These are phyloP conservation scores for Thamnaconus septentrionalis DNA, from an alignment of 2,113 vertebrate genomes.

Conservation along the genomic window DNA sequence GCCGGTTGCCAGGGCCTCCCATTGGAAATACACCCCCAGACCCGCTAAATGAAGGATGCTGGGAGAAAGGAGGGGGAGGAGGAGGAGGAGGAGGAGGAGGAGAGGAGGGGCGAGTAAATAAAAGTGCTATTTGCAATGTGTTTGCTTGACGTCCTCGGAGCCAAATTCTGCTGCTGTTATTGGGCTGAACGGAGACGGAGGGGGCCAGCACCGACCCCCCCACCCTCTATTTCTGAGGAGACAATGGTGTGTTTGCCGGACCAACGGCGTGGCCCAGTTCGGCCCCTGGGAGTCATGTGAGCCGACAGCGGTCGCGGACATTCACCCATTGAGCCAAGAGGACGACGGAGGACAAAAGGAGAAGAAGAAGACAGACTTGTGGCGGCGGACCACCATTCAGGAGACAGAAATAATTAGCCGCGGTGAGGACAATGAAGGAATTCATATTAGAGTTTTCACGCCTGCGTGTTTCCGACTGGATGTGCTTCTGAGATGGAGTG, in stretches of 20 bases:
- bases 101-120: conserved; percentile 65
- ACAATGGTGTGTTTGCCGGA: conserved; percentile 56
- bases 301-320: conserved; percentile 47
- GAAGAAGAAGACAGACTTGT: conserved; percentile 42
- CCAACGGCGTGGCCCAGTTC: conserved; percentile 21
- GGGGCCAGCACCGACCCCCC: conserved; percentile 23
- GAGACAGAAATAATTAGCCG: conserved; percentile 43
- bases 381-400: conserved; percentile 43
- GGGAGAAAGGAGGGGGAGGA: conserved; percentile 54
- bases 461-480: too few relatives aligned
- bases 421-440: conserved; percentile 30
- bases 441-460: conserved; percentile 21
- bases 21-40: conserved; percentile 61
- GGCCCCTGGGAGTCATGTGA: conserved; percentile 53
- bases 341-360: conserved; percentile 36
- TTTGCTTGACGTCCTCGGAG: conserved; percentile 65
- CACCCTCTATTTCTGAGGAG: conserved; percentile 11
- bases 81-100: conserved; percentile 42
- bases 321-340: conserved; percentile 50
- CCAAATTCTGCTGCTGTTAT: conserved; percentile 57
- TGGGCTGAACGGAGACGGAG: conserved; percentile 38
- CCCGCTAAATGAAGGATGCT: conserved; percentile 61
- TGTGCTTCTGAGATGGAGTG: too few relatives aligned
- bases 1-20: conserved; percentile 80
- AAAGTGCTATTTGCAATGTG: conserved; percentile 69